A percentile compares a stretch with the other conserved stretches of the same genome.
Evolutionary conservation across 2,113 vertebrate species (phyloP).

Genomic region (Mellivora capensis): DNA sequence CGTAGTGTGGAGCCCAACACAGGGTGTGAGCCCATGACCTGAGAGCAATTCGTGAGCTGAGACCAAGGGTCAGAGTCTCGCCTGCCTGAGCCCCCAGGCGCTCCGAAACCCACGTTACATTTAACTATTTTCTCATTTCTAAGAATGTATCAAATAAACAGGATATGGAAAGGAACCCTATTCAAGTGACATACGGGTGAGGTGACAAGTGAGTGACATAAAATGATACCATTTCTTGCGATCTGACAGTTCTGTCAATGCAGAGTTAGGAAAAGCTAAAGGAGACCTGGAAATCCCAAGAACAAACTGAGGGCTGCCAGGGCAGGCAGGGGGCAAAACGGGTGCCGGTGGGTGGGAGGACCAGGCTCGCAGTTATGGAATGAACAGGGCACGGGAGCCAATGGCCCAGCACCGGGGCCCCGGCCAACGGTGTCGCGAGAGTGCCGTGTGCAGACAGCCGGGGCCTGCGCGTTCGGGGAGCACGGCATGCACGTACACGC

Average conservation of each 20-base stretch:
- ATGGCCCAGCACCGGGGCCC: accelerated
- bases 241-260: background rate
- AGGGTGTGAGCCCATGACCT: background rate
- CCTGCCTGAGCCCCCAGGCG: background rate
- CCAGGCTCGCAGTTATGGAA: background rate
- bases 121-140: background rate
- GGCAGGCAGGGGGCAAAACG: background rate
- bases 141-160: background rate
- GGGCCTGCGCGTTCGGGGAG: background rate
- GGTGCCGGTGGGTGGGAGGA: background rate
- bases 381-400: no score
- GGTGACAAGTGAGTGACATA: background rate
- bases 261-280: no score
- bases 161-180: background rate
- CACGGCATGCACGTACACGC: accelerated
- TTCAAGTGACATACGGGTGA: background rate
- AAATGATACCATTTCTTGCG: background rate
- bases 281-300: background rate
- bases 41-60: background rate
- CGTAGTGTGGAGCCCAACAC: background rate
- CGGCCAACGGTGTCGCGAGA: accelerated
- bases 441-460: accelerated
- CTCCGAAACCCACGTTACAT: background rate
- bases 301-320: background rate
- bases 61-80: background rate